Percentiles rank a stretch among this genome's conserved stretches.
phyloP scores from a whole-genome alignment of 2,888 invertebrate genomes.

The Cartodere bifasciata region DNA sequence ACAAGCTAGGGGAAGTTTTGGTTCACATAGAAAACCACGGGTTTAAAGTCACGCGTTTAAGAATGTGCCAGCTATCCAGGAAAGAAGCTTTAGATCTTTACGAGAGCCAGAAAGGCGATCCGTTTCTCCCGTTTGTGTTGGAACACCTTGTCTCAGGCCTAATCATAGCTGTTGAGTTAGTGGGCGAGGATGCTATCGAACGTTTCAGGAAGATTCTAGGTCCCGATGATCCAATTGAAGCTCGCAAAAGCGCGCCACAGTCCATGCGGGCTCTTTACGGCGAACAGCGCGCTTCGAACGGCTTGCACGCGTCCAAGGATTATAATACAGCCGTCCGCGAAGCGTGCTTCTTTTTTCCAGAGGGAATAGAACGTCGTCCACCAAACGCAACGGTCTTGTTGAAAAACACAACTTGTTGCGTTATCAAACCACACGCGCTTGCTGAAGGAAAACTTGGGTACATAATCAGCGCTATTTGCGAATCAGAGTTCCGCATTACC shows the following conservation, averaged over 20 bases:
- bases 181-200: slow-evolving; percentile 54
- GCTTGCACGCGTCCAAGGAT: slow-evolving; percentile 52
- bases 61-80: slow-evolving; percentile 54
- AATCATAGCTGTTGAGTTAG: slow-evolving; percentile 58
- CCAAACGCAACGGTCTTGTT: slow-evolving; percentile 41
- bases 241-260: slow-evolving; percentile 39
- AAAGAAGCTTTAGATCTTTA: slow-evolving; percentile 56
- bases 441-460: slow-evolving; percentile 59
- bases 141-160: slow-evolving; percentile 55
- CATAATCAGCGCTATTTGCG: slow-evolving; percentile 59
- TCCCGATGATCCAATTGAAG: slow-evolving; percentile 46
- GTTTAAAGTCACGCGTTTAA: slow-evolving; percentile 50
- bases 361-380: slow-evolving; percentile 19
- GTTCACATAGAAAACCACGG: slow-evolving; percentile 49
- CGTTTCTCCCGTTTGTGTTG: slow-evolving; percentile 50
- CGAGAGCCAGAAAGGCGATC: slow-evolving; percentile 41
- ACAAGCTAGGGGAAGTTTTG: slow-evolving; percentile 62
- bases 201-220: slow-evolving; percentile 49
- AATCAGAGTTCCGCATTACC: slow-evolving; percentile 58
- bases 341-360: slow-evolving; percentile 50
- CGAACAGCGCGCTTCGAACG: slow-evolving; percentile 51
- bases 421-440: slow-evolving; percentile 85
- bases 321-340: slow-evolving; percentile 41
- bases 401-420: slow-evolving; percentile 61
- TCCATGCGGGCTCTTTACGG: slow-evolving; percentile 55